A percentile compares a stretch with the other conserved stretches of the same genome.
phyloP scores from a whole-genome alignment of 2,797 vertebrate species.

The Enteromius unitaeniatus region DNA sequence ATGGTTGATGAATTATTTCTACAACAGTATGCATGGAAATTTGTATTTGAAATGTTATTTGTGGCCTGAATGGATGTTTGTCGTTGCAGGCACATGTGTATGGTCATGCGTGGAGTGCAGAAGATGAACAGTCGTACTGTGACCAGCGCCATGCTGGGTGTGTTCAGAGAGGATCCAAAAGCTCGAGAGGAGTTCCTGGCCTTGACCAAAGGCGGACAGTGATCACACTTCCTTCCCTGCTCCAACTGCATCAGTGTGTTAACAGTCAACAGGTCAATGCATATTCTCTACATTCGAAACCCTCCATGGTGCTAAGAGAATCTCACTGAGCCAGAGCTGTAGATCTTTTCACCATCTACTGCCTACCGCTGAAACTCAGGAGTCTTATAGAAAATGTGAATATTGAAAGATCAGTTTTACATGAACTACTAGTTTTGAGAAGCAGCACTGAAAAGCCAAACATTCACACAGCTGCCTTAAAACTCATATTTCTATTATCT shows the following conservation, averaged over 20 bases:
- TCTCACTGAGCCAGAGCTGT: constrained; percentile 28
- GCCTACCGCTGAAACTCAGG: constrained; percentile 44
- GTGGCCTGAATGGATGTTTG: constrained; percentile 22
- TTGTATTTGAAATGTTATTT: neutral
- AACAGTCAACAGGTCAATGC: constrained; percentile 12
- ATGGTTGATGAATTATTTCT: neutral
- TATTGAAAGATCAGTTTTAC: constrained; percentile 15
- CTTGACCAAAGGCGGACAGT: constrained; percentile 70
- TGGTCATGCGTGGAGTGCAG: constrained; percentile 84
- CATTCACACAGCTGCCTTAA: constrained; percentile 45
- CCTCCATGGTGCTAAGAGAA: constrained; percentile 47
- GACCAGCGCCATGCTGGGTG: constrained; percentile 82
- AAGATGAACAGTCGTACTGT: constrained; percentile 85
- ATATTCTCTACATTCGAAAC: constrained; percentile 9
- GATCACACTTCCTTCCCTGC: neutral
- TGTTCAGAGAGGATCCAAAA: constrained; percentile 83
- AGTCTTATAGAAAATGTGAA: constrained; percentile 25
- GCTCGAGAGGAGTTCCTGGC: constrained; percentile 81
- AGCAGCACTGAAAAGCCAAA: neutral
- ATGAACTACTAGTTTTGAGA: neutral
- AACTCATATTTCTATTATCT: neutral
- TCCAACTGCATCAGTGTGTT: constrained; percentile 19
- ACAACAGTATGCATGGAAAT: neutral
- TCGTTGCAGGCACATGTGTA: constrained; percentile 80
- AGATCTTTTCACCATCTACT: constrained; percentile 24